A percentile compares a stretch with the other conserved stretches of the same genome.
phyloP scores from a whole-genome alignment of 2,888 invertebrate species.

The Hermaeophaga mercurialis region DNA sequence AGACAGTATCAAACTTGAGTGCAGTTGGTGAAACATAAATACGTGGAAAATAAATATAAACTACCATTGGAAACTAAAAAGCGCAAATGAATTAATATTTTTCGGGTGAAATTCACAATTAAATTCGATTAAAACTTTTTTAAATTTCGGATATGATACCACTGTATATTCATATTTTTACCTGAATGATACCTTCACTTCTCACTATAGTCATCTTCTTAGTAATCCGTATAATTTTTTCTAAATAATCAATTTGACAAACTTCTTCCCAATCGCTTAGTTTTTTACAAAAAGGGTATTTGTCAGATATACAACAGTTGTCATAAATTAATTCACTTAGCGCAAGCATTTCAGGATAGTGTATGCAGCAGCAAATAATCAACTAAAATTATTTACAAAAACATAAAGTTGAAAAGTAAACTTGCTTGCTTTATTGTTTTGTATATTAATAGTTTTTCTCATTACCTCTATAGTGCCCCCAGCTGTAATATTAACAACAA shows the following conservation, averaged over 20 bases:
- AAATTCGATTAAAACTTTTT: no score
- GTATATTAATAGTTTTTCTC: no score
- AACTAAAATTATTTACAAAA: no score
- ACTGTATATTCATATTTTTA: no score
- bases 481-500: slow-evolving; percentile 3
- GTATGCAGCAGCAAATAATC: slow-evolving; percentile 29
- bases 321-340: slow-evolving; percentile 36
- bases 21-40: slow-evolving; percentile 40
- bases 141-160: no score
- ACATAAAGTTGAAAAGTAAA: no score
- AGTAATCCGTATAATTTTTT: background rate
- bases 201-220: background rate
- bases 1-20: slow-evolving; percentile 40
- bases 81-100: slow-evolving; percentile 13
- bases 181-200: background rate
- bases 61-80: slow-evolving; percentile 39
- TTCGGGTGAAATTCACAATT: background rate
- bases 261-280: background rate
- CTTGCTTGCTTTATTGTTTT: no score
- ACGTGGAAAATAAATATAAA: slow-evolving; percentile 42
- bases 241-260: background rate
- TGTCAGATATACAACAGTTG: background rate
- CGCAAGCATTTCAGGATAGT: slow-evolving; percentile 33
- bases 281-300: slow-evolving; percentile 1
- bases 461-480: slow-evolving; percentile 18